These are phyloP conservation scores for Camponotus fellah DNA, from an alignment of 2,888 invertebrate species.

Conservation along the genomic window DNA sequence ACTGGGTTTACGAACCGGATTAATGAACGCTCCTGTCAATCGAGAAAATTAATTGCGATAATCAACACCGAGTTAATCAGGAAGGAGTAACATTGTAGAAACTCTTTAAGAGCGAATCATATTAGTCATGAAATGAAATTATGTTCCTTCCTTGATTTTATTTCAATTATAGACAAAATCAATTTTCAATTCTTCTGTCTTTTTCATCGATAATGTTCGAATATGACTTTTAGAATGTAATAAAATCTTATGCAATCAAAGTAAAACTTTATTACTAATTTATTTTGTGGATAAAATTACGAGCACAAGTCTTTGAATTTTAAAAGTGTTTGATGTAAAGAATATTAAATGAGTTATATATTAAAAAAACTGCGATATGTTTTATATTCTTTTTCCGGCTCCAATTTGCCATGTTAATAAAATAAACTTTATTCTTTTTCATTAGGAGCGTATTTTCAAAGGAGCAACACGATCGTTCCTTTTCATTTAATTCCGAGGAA, in stretches of 20 bases:
- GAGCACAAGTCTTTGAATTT: background rate
- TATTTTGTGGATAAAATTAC: background rate
- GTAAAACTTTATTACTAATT: background rate
- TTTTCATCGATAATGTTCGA: background rate
- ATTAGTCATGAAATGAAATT: background rate
- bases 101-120: background rate
- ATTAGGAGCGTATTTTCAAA: background rate
- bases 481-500: background rate
- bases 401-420: background rate
- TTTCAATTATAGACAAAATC: background rate
- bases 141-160: background rate
- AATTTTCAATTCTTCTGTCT: background rate
- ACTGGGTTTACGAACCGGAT: slow-evolving; percentile 6
- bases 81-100: background rate
- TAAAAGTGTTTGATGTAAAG: background rate
- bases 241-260: background rate
- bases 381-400: background rate
- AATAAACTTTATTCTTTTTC: background rate
- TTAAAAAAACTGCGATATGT: no score
- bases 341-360: background rate
- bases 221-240: background rate
- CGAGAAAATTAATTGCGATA: slow-evolving; percentile 14
- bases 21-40: background rate
- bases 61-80: slow-evolving; percentile 13
- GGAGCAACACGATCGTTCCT: background rate